These are phyloP conservation scores for Aspidapion aeneum DNA, from an alignment of 2,888 invertebrate species.

Conservation along the genomic window DNA sequence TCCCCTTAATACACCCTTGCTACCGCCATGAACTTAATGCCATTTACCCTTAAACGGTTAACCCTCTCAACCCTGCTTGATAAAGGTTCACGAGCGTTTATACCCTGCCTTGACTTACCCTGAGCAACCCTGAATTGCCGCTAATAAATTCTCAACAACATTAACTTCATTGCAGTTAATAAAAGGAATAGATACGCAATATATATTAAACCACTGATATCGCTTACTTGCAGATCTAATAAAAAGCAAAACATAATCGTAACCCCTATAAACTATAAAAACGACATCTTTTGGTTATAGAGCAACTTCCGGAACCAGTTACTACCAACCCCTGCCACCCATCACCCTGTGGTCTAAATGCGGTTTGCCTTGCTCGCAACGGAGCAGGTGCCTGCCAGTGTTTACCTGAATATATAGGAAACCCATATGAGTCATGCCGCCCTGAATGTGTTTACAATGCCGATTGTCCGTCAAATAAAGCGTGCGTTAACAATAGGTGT, in stretches of 20 bases:
- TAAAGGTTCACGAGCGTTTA: conserved; percentile 33
- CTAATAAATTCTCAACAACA: background rate
- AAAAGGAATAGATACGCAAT: background rate
- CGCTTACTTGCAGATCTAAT: conserved; percentile 23
- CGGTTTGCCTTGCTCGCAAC: conserved; percentile 69
- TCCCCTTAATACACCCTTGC: conserved; percentile 19
- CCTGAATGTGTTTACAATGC: conserved; percentile 65
- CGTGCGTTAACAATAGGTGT: conserved; percentile 65
- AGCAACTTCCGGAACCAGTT: conserved; percentile 30
- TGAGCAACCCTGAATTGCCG: background rate
- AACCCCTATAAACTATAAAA: conserved; percentile 6
- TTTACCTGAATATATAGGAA: conserved; percentile 67
- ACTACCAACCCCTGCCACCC: conserved; percentile 60
- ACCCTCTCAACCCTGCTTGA: conserved; percentile 27
- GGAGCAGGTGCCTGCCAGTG: conserved; percentile 72
- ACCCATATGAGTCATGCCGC: conserved; percentile 71
- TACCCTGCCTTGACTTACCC: conserved; percentile 22
- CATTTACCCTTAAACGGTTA: background rate
- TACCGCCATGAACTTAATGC: conserved; percentile 22
- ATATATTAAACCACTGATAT: conserved; percentile 8
- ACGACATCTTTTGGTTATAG: conserved; percentile 26
- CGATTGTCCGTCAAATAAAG: conserved; percentile 60
- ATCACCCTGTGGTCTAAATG: conserved; percentile 63
- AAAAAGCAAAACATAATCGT: conserved; percentile 26
- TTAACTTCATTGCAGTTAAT: background rate